Evolutionary conservation across 2,113 vertebrate species (phyloP).

Genomic region (Pseudorasbora parva): DNA sequence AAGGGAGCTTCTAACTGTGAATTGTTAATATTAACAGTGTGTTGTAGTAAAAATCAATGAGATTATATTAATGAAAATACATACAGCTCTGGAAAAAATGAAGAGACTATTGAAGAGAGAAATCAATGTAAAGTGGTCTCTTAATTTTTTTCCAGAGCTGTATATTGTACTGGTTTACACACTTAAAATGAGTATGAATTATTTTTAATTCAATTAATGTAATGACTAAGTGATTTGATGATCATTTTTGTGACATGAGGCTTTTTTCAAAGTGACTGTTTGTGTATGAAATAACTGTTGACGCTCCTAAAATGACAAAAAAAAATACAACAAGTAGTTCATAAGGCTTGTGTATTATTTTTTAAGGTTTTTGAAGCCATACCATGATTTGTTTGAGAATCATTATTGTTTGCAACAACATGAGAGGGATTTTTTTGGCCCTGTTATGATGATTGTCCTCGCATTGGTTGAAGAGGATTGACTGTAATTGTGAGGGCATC

Average conservation of each 20-base stretch:
- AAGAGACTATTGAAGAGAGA: too few species aligned
- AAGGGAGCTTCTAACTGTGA: not conserved
- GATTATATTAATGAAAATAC: not conserved
- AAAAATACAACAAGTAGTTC: not conserved
- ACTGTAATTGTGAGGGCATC: not conserved
- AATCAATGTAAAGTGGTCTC: too few species aligned
- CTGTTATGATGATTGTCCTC: not conserved
- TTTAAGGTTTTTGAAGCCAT: not conserved
- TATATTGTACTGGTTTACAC: not conserved
- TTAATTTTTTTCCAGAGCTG: too few species aligned
- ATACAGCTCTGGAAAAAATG: too few species aligned
- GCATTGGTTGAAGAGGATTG: not conserved
- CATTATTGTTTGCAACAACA: not conserved
- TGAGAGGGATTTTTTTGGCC: not conserved
- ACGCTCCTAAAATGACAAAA: not conserved
- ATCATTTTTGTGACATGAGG: not conserved
- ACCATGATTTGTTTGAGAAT: not conserved
- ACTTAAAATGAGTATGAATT: not conserved
- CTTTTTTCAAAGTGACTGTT: not conserved
- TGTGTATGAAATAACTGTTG: not conserved
- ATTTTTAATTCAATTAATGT: not conserved
- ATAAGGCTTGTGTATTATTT: not conserved
- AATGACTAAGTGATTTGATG: not conserved
- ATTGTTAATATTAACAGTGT: not conserved
- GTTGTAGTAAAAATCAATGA: not conserved